Evolutionary conservation across 2,113 vertebrate species (phyloP), one percentile per base, ranked within the genome.

Genomic region (Pterocles gutturalis): DNA sequence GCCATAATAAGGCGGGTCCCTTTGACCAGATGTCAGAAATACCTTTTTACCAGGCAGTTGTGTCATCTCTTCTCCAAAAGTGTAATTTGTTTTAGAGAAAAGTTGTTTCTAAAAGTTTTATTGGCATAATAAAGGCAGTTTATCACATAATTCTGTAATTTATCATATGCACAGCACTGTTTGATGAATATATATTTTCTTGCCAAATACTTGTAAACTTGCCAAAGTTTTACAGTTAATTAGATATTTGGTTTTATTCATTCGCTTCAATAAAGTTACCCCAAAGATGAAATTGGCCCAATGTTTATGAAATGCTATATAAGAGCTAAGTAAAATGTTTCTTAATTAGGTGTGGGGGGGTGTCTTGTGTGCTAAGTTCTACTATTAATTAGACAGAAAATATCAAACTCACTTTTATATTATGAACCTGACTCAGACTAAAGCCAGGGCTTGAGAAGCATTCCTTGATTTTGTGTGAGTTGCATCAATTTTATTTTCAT

Each of bases 191-290:
- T 88, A 58, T 89, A 73, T 92, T 83, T 96, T 96, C 93, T 93
- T 97, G 96, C 97, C 96, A 97, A 92, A 93, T 90, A 92, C 90
- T 96, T 96, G 89, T 83, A 87, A 14, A 53, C 73, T 90, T 97
- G 97, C 97, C 96, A 95, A 94, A 94, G 58, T 95, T 96, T 91
- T 96, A 89, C 87, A 96, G 92, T 94, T 97, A 97, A 97, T 97
- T 97, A 97, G 93, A 94, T 91, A 93, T 95, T 97, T 96, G 86
- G 91, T 75, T 96, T 92, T 94, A 93, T 96, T 94, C 90, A 84
- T 67, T 94, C 83, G 80, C 89, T 96, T 94, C 94, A 96, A 54
- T 90, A 88, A 96, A 95, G 81, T 92, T 97, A 95, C 88, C 94
- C 87, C 71, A 94, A 95, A 96, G 88, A 97, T 93, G 9, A 97